Conservation (phyloP, 2,113 vertebrate genomes). For the Lagopus muta region DNA sequence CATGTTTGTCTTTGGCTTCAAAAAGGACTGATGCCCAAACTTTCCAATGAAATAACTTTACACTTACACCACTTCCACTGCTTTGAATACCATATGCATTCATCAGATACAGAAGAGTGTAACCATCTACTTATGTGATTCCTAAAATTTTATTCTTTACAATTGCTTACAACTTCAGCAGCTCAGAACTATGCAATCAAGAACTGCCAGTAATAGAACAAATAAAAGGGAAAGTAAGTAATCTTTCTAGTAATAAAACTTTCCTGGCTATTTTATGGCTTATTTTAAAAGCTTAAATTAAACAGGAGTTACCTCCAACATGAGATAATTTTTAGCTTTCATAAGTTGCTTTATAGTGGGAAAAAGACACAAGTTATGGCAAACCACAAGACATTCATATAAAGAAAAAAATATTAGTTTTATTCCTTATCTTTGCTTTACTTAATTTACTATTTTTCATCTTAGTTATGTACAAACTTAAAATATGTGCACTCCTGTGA, state of each 20-base stretch:
- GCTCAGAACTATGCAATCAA: neutral
- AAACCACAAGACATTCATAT: neutral
- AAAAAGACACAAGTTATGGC: neutral
- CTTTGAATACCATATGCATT: neutral
- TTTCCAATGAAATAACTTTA: neutral
- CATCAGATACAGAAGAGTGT: neutral
- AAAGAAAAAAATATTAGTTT: neutral
- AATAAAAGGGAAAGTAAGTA: neutral
- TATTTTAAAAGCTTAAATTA: neutral
- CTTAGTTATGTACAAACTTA: accelerated
- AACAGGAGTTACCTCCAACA: neutral
- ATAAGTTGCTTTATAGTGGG: accelerated
- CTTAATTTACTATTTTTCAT: neutral
- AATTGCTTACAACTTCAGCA: neutral
- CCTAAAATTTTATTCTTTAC: neutral
- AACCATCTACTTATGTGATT: neutral
- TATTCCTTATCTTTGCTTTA: neutral
- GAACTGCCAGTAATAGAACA: neutral
- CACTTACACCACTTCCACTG: neutral
- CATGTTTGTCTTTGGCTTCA: neutral
- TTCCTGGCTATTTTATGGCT: neutral
- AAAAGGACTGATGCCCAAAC: neutral
- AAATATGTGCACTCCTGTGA: neutral
- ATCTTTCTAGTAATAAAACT: neutral
- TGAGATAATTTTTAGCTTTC: neutral